These are phyloP conservation scores for Pithys albifrons DNA, from an alignment of 2,113 vertebrate species.

Conservation along the genomic window DNA sequence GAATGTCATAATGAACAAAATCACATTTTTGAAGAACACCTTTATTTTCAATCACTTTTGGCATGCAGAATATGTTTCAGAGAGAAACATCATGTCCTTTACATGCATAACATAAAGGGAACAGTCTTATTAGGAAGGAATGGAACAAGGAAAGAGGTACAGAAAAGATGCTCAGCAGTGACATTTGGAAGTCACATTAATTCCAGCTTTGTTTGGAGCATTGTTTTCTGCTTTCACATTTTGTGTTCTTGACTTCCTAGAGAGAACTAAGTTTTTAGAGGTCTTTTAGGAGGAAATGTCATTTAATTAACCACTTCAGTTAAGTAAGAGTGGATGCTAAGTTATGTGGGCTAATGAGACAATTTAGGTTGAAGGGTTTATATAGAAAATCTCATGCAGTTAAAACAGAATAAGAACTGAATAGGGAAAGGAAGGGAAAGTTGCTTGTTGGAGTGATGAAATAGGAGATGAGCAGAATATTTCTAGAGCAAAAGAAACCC, in stretches of 20 bases:
- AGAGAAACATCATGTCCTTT: not conserved
- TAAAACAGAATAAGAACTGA: not conserved
- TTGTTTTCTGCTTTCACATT: not conserved
- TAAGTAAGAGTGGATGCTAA: not conserved
- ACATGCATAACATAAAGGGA: not conserved
- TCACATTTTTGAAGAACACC: not conserved
- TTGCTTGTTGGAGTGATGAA: not conserved
- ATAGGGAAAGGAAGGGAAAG: not conserved
- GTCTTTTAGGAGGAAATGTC: not conserved
- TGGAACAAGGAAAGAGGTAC: not conserved
- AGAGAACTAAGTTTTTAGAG: not conserved
- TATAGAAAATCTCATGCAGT: not conserved
- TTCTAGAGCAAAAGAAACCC: not conserved
- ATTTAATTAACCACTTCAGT: constrained; percentile 11
- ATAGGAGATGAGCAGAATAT: not conserved
- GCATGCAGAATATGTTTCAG: not conserved
- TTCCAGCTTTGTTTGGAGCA: not conserved
- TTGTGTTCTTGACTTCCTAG: not conserved
- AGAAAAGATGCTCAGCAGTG: not conserved
- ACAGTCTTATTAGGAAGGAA: not conserved
- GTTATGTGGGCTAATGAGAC: constrained; percentile 9
- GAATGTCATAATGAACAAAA: not conserved
- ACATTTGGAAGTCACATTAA: not conserved
- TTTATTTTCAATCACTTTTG: not conserved
- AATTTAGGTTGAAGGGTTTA: not conserved